Evolutionary conservation across 2,888 invertebrate genomes (phyloP), one percentile per base, ranked within the genome.

Genomic region (Heterodera filipjevi): DNA sequence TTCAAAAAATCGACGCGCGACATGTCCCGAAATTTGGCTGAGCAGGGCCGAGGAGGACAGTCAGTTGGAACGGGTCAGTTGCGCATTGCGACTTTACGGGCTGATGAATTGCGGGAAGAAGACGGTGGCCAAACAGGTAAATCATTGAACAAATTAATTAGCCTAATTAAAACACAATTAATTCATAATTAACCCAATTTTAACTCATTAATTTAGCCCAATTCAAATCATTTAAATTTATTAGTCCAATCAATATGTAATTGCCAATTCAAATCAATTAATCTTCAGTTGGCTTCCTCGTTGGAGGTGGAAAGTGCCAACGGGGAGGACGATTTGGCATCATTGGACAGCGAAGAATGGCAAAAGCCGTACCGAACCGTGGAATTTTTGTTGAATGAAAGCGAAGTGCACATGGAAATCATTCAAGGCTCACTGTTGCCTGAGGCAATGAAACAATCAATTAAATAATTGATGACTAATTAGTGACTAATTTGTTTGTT

Each of bases 11-110:
- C 85, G 87, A 27, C 85, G 87, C 10, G 84, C 87, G 30, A 87
- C 87, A 2, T 87, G 87, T 81, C 87, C 87, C 19, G 87, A 87
- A 80, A 88, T 87, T 71, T 88, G 86, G 82, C 82, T 87, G 35
- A 85, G 85, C 77, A 81, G 82, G 0, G 84, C 77, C 35, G 80
- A 71, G 66, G n/a, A n/a, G n/a, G 82, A 78, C 49, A 77, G 44
- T 22, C 46, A 19, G 32, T 79, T 59, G 44, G 59, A 71, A 39
- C 46, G 66, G 53, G 74, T 74, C 6, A 27, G 66, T 27, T 78
- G 78, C 53, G 71, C 75, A 6, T 66, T 84, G 59, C 71, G 87
- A 44, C 74, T 87, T n/a, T 87, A 87, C 78, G 87, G 87, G 22
- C 79, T 80, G 27, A 82, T 81, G 64, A 84, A 82, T 39, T 81